Conservation (phyloP, 2,113 vertebrate genomes). For the Phalacrocorax brasilianus region DNA sequence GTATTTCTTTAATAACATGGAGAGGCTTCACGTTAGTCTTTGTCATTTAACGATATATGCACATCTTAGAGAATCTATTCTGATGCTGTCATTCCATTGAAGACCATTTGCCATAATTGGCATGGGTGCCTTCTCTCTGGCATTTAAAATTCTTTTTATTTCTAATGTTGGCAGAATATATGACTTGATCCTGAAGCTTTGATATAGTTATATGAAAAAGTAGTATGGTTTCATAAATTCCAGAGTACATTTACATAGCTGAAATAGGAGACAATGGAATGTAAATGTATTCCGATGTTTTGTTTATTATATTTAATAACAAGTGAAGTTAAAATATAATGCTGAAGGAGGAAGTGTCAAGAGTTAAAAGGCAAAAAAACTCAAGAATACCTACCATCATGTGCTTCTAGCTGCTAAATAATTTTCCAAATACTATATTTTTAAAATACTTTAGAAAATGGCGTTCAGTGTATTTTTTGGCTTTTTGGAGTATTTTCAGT, state of each 20-base stretch:
- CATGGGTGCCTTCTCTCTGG: not conserved
- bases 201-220: not conserved
- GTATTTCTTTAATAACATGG: not conserved
- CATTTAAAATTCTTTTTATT: not conserved
- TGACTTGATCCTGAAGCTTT: not conserved
- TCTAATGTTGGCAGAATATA: not conserved
- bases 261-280: not conserved
- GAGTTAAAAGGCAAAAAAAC: not conserved
- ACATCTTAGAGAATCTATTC: not conserved
- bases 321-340: not conserved
- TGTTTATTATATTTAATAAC: not conserved
- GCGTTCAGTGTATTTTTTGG: not conserved
- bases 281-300: not conserved
- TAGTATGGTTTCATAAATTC: not conserved
- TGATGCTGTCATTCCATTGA: not conserved
- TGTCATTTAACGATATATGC: not conserved
- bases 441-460: not conserved
- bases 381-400: not conserved
- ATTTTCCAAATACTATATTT: not conserved
- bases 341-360: not conserved
- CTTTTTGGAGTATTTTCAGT: not conserved
- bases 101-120: not conserved
- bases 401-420: not conserved
- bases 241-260: not conserved
- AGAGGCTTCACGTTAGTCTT: not conserved